Evolutionary conservation across 2,113 vertebrate genomes (phyloP).

Genomic region (Embiotoca jacksoni): DNA sequence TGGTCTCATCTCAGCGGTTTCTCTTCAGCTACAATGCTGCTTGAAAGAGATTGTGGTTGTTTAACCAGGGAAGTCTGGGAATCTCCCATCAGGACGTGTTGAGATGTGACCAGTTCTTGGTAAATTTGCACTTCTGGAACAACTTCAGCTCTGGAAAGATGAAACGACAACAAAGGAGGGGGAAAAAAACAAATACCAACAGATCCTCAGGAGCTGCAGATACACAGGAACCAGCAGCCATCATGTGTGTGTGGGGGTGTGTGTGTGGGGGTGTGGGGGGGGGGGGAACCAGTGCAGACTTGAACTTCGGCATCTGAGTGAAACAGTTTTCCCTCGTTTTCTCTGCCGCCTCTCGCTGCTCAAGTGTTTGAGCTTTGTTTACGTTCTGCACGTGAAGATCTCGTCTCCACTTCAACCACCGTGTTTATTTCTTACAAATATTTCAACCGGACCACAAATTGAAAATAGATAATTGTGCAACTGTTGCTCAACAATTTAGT

Average conservation of each 20-base stretch:
- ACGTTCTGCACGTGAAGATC: slow-evolving; percentile 40
- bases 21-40: background rate
- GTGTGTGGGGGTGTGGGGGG: slow-evolving; percentile 3
- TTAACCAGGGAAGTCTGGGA: background rate
- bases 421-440: slow-evolving; percentile 12
- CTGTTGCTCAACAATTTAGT: slow-evolving; percentile 41
- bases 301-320: slow-evolving; percentile 60
- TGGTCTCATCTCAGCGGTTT: background rate
- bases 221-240: slow-evolving; percentile 17
- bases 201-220: background rate
- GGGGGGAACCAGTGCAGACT: slow-evolving; percentile 75
- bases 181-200: background rate
- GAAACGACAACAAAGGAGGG: slow-evolving; percentile 7
- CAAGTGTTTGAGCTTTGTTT: slow-evolving; percentile 55
- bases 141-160: slow-evolving; percentile 17
- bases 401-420: slow-evolving; percentile 30
- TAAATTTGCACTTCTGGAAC: slow-evolving; percentile 10
- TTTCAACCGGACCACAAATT: slow-evolving; percentile 12
- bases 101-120: slow-evolving; percentile 35
- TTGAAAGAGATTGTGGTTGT: background rate
- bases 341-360: slow-evolving; percentile 36
- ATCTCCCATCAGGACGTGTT: slow-evolving; percentile 35
- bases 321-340: slow-evolving; percentile 53
- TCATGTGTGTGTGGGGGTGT: slow-evolving; percentile 4
- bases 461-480: slow-evolving; percentile 47